These are phyloP conservation scores for Chrysaora quinquecirrha DNA, from an alignment of 30 jellyfish, hydroid and myxozoan genomes.

Conservation along the genomic window DNA sequence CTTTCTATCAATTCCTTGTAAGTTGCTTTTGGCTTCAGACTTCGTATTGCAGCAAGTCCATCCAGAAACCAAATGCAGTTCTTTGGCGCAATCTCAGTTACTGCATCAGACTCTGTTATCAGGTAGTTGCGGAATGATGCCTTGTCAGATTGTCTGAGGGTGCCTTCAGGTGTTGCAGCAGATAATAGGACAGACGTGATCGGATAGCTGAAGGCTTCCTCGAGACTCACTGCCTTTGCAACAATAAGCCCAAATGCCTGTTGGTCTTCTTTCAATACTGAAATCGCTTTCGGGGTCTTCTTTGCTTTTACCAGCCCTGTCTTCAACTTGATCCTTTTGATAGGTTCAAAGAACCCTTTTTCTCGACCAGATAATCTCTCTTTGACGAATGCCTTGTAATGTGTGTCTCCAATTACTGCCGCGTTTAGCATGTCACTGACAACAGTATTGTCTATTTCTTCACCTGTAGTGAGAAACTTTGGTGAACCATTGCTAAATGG, in stretches of 20 bases:
- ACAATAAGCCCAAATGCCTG: conserved; percentile 64
- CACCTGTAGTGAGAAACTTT: conserved; percentile 3
- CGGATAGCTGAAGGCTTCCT: conserved; percentile 45
- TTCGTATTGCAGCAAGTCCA: conserved; percentile 40
- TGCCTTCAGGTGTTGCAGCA: conserved; percentile 41
- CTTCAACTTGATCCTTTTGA: conserved; percentile 6
- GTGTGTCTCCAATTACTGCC: neutral
- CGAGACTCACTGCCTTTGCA: conserved; percentile 42
- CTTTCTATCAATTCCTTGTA: conserved; percentile 12
- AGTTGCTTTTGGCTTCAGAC: conserved; percentile 18
- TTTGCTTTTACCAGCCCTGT: conserved; percentile 14
- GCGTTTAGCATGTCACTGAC: conserved; percentile 39
- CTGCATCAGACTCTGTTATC: conserved; percentile 2
- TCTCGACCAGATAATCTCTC: neutral
- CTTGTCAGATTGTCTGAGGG: conserved; percentile 42
- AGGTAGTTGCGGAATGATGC: conserved; percentile 32
- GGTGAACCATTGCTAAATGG: conserved; percentile 18
- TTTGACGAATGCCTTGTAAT: neutral
- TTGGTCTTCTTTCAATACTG: conserved; percentile 50
- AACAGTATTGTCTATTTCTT: neutral
- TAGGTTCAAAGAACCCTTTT: neutral
- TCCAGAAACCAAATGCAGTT: conserved; percentile 22
- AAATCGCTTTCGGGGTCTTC: conserved; percentile 2
- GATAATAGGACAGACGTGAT: conserved; percentile 22
- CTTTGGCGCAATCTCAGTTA: conserved; percentile 16